These are phyloP conservation scores for Nemotelus pantherinus DNA, from an alignment of 2,888 invertebrate genomes.

Conservation along the genomic window DNA sequence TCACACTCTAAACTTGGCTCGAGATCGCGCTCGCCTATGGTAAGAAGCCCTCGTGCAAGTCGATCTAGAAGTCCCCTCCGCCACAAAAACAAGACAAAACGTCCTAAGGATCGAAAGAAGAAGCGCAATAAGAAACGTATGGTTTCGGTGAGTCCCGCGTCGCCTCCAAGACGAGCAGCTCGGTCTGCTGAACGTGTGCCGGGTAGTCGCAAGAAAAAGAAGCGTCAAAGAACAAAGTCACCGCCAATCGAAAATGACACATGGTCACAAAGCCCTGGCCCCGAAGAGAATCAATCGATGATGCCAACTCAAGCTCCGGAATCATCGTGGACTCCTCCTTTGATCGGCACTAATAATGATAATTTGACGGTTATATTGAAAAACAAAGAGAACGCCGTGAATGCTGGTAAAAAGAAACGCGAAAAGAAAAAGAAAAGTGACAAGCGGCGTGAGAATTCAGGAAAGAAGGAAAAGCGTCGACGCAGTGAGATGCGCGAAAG, in stretches of 20 bases:
- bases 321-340: conserved; percentile 73
- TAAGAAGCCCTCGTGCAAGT: conserved; percentile 31
- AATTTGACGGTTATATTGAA: conserved; percentile 71
- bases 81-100: conserved; percentile 40
- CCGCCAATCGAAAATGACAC: conserved; percentile 59
- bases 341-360: conserved; percentile 64
- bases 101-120: conserved; percentile 49
- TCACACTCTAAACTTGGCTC: conserved; percentile 22
- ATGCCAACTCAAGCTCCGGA: conserved; percentile 54
- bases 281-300: conserved; percentile 53
- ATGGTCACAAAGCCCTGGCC: conserved; percentile 67
- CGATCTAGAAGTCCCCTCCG: conserved; percentile 42
- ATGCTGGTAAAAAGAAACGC: conserved; percentile 58
- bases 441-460: conserved; percentile 66
- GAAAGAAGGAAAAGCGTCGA: conserved; percentile 64
- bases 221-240: conserved; percentile 52
- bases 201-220: conserved; percentile 55
- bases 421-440: conserved; percentile 63
- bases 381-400: conserved; percentile 65
- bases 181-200: conserved; percentile 55
- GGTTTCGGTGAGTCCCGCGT: conserved; percentile 45
- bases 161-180: conserved; percentile 15
- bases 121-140: conserved; percentile 49
- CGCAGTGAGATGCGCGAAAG: conserved; percentile 58
- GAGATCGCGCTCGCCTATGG: conserved; percentile 50